A percentile compares a stretch with the other conserved stretches of the same genome.
These are phyloP conservation scores for Sebastes alutus DNA, from an alignment of 2,797 vertebrate genomes.

Conservation along the genomic window DNA sequence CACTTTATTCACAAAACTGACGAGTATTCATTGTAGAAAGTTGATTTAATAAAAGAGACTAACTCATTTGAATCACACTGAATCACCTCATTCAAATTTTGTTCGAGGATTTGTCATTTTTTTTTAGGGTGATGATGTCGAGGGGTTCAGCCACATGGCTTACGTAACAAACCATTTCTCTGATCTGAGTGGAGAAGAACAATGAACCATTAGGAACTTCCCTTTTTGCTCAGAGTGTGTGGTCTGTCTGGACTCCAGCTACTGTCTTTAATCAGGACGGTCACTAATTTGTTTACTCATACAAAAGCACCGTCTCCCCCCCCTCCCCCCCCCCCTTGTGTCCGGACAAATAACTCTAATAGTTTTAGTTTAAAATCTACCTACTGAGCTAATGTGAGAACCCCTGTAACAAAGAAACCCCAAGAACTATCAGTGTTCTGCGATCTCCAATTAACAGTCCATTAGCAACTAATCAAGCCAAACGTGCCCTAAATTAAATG, in stretches of 20 bases:
- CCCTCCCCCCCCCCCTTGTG: not conserved
- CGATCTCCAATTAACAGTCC: conserved; percentile 73
- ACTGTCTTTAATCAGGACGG: conserved; percentile 53
- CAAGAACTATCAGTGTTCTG: conserved; percentile 47
- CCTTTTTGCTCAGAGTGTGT: conserved; percentile 2
- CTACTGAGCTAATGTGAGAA: conserved; percentile 23
- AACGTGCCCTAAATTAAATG: conserved; percentile 77
- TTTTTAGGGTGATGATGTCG: too few species aligned
- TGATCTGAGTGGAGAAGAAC: conserved; percentile 23
- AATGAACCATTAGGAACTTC: conserved; percentile 23
- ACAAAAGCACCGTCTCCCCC: conserved; percentile 10
- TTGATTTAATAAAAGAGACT: too few species aligned
- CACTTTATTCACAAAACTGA: too few species aligned
- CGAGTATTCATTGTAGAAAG: too few species aligned
- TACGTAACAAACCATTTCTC: conserved; percentile 9
- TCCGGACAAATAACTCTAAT: conserved; percentile 27
- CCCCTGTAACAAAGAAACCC: conserved; percentile 30
- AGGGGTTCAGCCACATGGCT: not conserved
- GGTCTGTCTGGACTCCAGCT: conserved; percentile 43
- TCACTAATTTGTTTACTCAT: conserved; percentile 59
- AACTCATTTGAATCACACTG: too few species aligned
- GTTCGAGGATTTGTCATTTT: too few species aligned
- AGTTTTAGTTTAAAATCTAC: conserved; percentile 8
- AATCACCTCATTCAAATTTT: too few species aligned
- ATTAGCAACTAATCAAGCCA: conserved; percentile 77